A percentile compares a stretch with the other conserved stretches of the same genome.
These are phyloP conservation scores for Phortica okadai DNA, from an alignment of 2,888 invertebrate species.

Conservation along the genomic window DNA sequence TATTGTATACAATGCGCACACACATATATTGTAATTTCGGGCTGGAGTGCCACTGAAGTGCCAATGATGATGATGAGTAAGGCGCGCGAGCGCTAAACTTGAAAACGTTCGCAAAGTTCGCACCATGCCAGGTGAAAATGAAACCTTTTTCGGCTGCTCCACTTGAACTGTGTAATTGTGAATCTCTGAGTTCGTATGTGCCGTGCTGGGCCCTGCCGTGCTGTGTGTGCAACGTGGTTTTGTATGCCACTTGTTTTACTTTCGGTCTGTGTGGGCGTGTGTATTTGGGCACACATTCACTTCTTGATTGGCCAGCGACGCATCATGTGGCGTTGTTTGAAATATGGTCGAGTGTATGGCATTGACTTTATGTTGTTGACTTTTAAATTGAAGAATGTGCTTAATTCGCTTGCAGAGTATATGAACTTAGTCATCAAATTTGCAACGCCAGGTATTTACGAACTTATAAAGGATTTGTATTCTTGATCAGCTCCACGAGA, in stretches of 20 bases:
- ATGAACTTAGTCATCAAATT: no score
- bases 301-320: constrained; percentile 1
- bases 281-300: background rate
- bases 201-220: background rate
- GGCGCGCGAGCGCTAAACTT: background rate
- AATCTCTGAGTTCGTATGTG: no score
- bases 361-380: constrained; percentile 25
- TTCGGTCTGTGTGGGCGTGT: background rate
- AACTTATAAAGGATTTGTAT: no score
- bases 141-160: constrained; percentile 15
- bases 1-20: constrained; percentile 25
- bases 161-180: no score
- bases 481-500: no score
- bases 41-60: constrained; percentile 29
- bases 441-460: no score
- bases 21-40: constrained; percentile 32
- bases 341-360: background rate
- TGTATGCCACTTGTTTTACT: background rate
- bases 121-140: background rate
- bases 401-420: no score
- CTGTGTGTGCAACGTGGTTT: background rate
- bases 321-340: background rate
- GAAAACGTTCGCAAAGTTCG: background rate
- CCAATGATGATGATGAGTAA: constrained; percentile 21
- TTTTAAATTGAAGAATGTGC: background rate